Evolutionary conservation across 2,888 invertebrate genomes (phyloP).

Genomic region (Ophion costatus): DNA sequence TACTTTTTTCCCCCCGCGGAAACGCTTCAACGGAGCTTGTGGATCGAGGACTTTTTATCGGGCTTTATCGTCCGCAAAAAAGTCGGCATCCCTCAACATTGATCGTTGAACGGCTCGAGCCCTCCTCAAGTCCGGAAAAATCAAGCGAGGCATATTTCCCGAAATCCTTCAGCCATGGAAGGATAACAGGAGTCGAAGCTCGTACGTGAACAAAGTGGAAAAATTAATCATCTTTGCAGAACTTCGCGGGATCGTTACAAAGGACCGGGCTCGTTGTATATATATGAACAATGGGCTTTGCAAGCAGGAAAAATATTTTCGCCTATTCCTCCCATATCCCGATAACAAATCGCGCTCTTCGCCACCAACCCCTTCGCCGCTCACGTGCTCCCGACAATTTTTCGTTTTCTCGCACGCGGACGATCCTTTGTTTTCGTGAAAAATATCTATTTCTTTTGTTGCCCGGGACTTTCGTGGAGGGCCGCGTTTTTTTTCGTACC

Average conservation of each 20-base stretch:
- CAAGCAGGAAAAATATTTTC: constrained; percentile 76
- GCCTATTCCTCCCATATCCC: constrained; percentile 62
- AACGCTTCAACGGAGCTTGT: too few species aligned
- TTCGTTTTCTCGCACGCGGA: constrained; percentile 18
- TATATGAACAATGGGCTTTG: constrained; percentile 73
- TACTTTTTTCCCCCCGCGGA: too few species aligned
- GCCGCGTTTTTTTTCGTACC: neutral
- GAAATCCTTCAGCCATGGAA: neutral
- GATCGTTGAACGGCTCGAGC: neutral
- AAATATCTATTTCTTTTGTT: constrained; percentile 37
- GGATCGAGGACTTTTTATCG: too few species aligned
- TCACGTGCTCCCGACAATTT: neutral
- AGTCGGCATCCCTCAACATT: neutral
- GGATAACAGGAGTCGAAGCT: constrained; percentile 3
- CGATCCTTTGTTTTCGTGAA: constrained; percentile 67
- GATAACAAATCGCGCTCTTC: constrained; percentile 66
- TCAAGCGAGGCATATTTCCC: neutral
- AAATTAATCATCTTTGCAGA: constrained; percentile 75
- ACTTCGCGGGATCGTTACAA: constrained; percentile 63
- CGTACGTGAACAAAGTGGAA: constrained; percentile 50
- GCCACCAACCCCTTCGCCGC: neutral
- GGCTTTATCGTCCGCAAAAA: neutral
- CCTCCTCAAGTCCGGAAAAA: neutral
- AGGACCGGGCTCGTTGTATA: constrained; percentile 55
- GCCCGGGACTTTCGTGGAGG: neutral